A percentile compares a stretch with the other conserved stretches of the same genome.
Evolutionary conservation across 2,888 invertebrate species (phyloP).

Genomic region (Alentia gelatinosa): DNA sequence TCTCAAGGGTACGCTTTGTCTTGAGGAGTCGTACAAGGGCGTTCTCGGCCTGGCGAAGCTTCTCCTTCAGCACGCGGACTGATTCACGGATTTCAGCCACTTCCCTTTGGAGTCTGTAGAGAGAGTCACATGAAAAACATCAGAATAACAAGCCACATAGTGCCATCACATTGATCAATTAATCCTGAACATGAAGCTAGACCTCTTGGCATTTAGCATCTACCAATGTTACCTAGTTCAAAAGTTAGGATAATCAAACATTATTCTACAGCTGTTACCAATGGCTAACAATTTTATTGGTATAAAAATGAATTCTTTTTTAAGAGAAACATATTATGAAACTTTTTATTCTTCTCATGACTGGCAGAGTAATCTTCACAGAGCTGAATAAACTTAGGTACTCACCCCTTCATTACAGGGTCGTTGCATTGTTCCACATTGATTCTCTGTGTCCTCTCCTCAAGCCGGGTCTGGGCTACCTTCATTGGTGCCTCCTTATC

Average conservation of each 20-base stretch:
- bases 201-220: background rate
- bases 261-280: too few relatives aligned
- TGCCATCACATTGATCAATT: background rate
- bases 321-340: background rate
- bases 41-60: constrained; percentile 85
- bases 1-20: constrained; percentile 90
- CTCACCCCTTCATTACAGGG: constrained; percentile 88
- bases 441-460: constrained; percentile 92
- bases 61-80: constrained; percentile 89
- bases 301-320: background rate
- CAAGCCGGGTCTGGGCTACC: constrained; percentile 89
- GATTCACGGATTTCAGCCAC: constrained; percentile 91
- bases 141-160: too few relatives aligned
- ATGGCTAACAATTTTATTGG: too few relatives aligned
- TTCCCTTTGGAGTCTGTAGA: constrained; percentile 89
- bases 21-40: constrained; percentile 85
- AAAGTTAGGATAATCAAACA: background rate
- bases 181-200: background rate
- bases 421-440: constrained; percentile 95
- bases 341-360: background rate
- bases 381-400: background rate
- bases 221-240: background rate
- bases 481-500: constrained; percentile 86
- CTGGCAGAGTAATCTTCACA: too few relatives aligned
- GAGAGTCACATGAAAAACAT: background rate